Evolutionary conservation across 2,888 invertebrate species (phyloP), one percentile per base, ranked within the genome.

Genomic region (Temnothorax unifasciatus): DNA sequence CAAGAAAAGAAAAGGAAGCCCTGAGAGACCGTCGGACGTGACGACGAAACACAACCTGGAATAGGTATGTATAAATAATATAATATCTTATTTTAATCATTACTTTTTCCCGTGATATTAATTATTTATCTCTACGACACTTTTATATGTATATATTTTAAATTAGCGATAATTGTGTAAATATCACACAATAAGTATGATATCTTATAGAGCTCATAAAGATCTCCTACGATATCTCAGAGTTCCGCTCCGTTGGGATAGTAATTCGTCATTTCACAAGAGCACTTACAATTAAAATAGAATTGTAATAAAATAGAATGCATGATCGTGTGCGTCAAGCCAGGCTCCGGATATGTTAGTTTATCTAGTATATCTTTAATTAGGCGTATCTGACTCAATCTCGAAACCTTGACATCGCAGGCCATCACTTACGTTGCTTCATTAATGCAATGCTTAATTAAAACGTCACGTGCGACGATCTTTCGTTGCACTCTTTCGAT

Each of bases 391-490:
- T 61, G 63, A 75, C 64, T 84, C 84, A 81, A 87, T 84, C 75
- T 47, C 9, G 84, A 71, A 85, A 77, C 86, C 90, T 90, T 88
- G 87, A 87, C 89, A 86, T 86, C 86, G 29, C 74, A 71, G 57
- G 77, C 21, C 63, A 11, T 38, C n/a, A 75, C 82, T 83, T 68
- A 54, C 69, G 71, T 82, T 52, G 59, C 79, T 83, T 87, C 68
- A 82, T 85, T 87, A 87, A 89, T 85, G 75, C 86, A 89, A 87
- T 25, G 59, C 66, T 86, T 89, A 89, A 89, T 87, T 83, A 82
- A 82, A 85, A 41, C 66, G 34, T 82, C 64, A 54, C 71, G 44
- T 41, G 52, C 34, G 41, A 54, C 29, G 47, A 59, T 82, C 57
- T 75, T 34, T 63, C 34, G 34, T 73, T 73, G 50, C 15, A 68